Percentiles rank a stretch among this genome's conserved stretches.
phyloP scores from a whole-genome alignment of 53 echinoderm and acorn worm species.

The Astropecten irregularis region DNA sequence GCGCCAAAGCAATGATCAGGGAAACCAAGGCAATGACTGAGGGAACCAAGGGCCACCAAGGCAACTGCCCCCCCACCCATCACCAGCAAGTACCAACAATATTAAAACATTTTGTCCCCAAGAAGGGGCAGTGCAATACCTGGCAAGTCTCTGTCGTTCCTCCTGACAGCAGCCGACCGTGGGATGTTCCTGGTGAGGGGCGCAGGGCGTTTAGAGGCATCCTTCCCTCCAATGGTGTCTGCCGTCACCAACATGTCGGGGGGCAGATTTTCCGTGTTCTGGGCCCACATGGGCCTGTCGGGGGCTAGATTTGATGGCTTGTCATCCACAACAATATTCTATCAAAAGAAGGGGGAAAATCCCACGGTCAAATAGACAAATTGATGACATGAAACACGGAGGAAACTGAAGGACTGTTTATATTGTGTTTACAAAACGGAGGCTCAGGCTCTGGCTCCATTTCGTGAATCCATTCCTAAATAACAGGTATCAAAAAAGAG shows the following conservation, averaged over 20 bases:
- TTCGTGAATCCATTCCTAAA: too few species aligned
- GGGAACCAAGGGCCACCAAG: too few species aligned
- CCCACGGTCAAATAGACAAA: not conserved
- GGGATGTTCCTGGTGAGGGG: conserved; percentile 53
- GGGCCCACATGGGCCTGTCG: conserved; percentile 77
- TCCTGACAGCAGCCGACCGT: conserved; percentile 24
- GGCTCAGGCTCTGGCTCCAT: too few species aligned
- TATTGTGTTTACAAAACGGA: too few species aligned
- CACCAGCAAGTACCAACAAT: too few species aligned
- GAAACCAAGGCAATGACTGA: too few species aligned
- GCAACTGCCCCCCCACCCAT: too few species aligned
- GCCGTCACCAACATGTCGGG: conserved; percentile 41
- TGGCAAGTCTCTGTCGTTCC: conserved; percentile 38
- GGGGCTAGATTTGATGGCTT: conserved; percentile 14
- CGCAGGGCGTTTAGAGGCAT: conserved; percentile 64
- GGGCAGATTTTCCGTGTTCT: conserved; percentile 37
- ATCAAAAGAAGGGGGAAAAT: not conserved
- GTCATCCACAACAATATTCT: conserved; percentile 30
- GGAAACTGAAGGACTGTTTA: not conserved
- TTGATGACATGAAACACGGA: not conserved
- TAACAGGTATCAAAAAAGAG: too few species aligned
- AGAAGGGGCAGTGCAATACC: too few species aligned
- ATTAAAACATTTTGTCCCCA: too few species aligned
- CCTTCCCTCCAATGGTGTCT: conserved; percentile 65
- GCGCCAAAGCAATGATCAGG: too few species aligned